These are phyloP conservation scores for Lordiphosa clarofinis DNA, from an alignment of 1,140 invertebrate genomes.

Conservation along the genomic window DNA sequence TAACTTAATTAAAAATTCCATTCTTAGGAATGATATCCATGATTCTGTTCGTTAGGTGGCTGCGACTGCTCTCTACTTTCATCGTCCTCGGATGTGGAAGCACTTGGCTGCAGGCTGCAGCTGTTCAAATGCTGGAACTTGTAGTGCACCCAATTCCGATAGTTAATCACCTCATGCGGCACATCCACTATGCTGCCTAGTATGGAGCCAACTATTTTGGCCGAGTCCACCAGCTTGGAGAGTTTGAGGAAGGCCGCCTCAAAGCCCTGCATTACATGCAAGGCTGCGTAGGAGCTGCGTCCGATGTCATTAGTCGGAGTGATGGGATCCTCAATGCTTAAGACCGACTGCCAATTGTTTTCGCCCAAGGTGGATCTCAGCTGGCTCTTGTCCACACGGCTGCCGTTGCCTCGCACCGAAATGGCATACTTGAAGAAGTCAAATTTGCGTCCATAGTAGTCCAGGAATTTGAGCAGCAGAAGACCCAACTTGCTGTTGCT, in stretches of 20 bases:
- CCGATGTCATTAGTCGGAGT: conserved; percentile 59
- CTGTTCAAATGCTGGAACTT: conserved; percentile 37
- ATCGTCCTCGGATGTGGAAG: background rate
- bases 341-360: conserved; percentile 40
- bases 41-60: background rate
- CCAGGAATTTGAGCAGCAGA: conserved; percentile 51
- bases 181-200: conserved; percentile 38
- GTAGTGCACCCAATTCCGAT: conserved; percentile 48
- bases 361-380: conserved; percentile 15
- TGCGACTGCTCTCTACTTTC: background rate
- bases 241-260: conserved; percentile 46
- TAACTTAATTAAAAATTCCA: conserved; percentile 15
- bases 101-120: background rate
- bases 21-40: conserved; percentile 4
- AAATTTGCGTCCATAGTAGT: conserved; percentile 58
- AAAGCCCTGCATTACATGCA: conserved; percentile 45
- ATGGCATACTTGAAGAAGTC: conserved; percentile 51
- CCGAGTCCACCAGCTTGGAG: conserved; percentile 48
- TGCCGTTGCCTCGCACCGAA: conserved; percentile 24
- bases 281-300: conserved; percentile 43
- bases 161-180: conserved; percentile 26
- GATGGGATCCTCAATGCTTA: conserved; percentile 57
- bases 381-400: conserved; percentile 35
- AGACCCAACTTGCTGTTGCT: conserved; percentile 36
- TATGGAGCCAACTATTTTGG: conserved; percentile 34